Evolutionary conservation across 1,140 invertebrate genomes (phyloP), one percentile per base, ranked within the genome.

Genomic region (Wiebesia pumilae): DNA sequence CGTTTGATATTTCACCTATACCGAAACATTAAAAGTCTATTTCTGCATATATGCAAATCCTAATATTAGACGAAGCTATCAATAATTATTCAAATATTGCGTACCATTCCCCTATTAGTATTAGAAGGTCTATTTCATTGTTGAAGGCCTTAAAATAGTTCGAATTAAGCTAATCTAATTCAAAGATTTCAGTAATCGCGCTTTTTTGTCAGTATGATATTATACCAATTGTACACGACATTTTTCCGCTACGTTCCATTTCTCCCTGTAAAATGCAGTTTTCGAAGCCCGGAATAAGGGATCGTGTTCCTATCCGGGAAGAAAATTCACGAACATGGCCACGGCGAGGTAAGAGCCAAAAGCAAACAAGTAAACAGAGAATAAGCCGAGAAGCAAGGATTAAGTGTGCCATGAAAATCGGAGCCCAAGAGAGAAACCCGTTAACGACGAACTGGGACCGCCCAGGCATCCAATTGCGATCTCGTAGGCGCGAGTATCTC

Each of bases 291-390:
- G n/a, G 27, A 16, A 35, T 19, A n/a, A 43, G 14, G 24, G 71
- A 43, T 43, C 38, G 71, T 21, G 9, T 21, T 12, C n/a, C 30
- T 21, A 73, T 3, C 54, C 3, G 24, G 1, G 24, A 58, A 67
- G 58, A 51, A 78, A 78, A 83, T 83, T 43, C 38, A 33, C n/a
- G 73, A 35, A 16, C 10, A 27, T 12, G 38, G 10, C 33, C 80
- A 51, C 16, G 33, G 24, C 16, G 62, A 38, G 38, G 10, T 16
- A 38, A 54, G 24, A 58, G 12, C 19, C 51, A 16, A 84, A 58
- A 75, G 54, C 73, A 84, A 84, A 84, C 73, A 65, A 78, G 73
- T 51, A 84, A 84, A 84, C 73, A 84, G 16, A 62, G 24, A 51
- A 19, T 12, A 73, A 71, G 54, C 58, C 4, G 19, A 24, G 35